phyloP scores from a whole-genome alignment of 2,113 vertebrate genomes.

The Cromileptes altivelis region DNA sequence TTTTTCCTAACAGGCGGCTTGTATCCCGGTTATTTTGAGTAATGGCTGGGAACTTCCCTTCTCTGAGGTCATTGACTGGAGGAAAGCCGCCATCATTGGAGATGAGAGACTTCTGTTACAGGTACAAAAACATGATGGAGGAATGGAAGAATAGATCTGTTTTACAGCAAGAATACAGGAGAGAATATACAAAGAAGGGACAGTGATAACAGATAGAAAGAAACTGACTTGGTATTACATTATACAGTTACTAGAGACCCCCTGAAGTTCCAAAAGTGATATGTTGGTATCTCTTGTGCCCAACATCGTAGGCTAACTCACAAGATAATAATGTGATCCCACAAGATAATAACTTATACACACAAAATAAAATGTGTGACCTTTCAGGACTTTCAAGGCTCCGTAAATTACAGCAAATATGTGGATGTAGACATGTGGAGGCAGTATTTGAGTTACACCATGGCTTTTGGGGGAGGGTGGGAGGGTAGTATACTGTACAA shows the following conservation, averaged over 20 bases:
- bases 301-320: too few relatives aligned
- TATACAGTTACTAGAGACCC: too few relatives aligned
- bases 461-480: background rate
- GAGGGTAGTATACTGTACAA: background rate
- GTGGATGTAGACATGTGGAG: background rate
- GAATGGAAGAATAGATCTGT: background rate
- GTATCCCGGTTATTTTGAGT: constrained; percentile 86
- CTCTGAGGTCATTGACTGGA: constrained; percentile 88
- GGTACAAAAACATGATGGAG: constrained; percentile 61
- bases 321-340: too few relatives aligned
- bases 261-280: too few relatives aligned
- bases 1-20: constrained; percentile 79
- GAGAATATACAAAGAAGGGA: background rate
- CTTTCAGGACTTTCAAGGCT: too few relatives aligned
- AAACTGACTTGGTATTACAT: too few relatives aligned
- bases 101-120: constrained; percentile 87
- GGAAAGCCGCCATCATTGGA: constrained; percentile 84
- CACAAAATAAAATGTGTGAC: too few relatives aligned
- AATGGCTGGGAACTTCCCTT: constrained; percentile 89
- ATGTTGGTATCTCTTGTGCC: too few relatives aligned
- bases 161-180: background rate
- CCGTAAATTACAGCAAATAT: too few relatives aligned
- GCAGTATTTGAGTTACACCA: background rate
- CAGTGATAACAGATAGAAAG: background rate
- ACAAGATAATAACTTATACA: too few relatives aligned